phyloP scores from a whole-genome alignment of 2,888 invertebrate species.

The Trachelus troglodyta region DNA sequence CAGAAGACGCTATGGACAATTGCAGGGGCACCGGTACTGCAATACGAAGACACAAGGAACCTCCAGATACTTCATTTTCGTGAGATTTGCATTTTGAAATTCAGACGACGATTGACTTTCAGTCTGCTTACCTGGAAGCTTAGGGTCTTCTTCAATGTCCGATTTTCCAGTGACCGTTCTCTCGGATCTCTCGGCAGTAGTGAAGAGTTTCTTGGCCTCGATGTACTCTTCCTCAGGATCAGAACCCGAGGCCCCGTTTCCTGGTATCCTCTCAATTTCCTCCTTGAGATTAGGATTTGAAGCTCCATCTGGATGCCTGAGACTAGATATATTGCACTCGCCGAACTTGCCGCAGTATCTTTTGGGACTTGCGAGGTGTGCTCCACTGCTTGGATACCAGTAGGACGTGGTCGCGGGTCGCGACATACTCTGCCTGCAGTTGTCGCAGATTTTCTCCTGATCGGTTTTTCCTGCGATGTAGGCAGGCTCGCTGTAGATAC shows the following conservation, averaged over 20 bases:
- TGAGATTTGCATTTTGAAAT: neutral
- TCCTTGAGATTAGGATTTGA: constrained; percentile 90
- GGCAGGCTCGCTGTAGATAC: constrained; percentile 88
- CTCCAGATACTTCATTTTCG: neutral
- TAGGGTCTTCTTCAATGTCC: constrained; percentile 61
- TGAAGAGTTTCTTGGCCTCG: constrained; percentile 65
- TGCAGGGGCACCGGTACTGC: constrained; percentile 54
- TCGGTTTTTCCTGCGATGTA: constrained; percentile 70
- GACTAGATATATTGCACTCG: constrained; percentile 73
- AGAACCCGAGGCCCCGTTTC: constrained; percentile 73
- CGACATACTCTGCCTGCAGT: constrained; percentile 78
- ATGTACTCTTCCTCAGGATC: constrained; percentile 69
- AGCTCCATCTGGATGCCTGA: constrained; percentile 91
- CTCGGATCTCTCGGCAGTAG: constrained; percentile 55
- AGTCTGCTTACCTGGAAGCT: constrained; percentile 48
- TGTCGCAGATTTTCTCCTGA: constrained; percentile 81
- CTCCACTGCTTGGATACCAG: constrained; percentile 70
- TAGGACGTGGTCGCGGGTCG: constrained; percentile 76
- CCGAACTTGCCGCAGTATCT: constrained; percentile 74
- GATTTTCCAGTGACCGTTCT: constrained; percentile 64
- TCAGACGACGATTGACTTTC: no score
- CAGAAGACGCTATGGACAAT: constrained; percentile 68
- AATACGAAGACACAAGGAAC: constrained; percentile 7
- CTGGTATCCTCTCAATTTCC: constrained; percentile 73
- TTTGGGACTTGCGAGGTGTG: constrained; percentile 72